Evolutionary conservation across 2,113 vertebrate genomes (phyloP).

Genomic region (Rhea pennata): DNA sequence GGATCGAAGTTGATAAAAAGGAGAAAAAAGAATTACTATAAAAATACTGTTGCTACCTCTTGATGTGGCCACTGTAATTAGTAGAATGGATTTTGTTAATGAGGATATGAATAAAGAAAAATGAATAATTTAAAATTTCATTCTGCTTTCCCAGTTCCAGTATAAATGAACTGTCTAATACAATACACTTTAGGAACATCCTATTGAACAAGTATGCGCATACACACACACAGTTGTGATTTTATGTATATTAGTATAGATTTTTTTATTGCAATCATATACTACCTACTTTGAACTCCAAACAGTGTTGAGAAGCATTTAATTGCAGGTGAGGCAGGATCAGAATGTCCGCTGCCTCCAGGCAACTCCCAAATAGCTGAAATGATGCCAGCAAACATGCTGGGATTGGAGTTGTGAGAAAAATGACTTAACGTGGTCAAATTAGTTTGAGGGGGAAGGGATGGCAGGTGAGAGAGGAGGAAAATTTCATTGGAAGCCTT

Average conservation of each 20-base stretch:
- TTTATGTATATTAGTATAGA: rapidly evolving
- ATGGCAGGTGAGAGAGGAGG: background rate
- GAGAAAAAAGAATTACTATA: background rate
- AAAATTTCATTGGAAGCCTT: background rate
- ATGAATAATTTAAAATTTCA: rapidly evolving
- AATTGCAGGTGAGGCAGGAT: background rate
- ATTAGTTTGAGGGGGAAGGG: background rate
- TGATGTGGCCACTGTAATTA: no score
- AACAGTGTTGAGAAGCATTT: rapidly evolving
- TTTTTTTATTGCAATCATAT: rapidly evolving
- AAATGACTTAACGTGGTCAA: background rate
- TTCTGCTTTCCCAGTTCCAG: background rate
- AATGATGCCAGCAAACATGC: background rate
- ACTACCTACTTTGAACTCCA: background rate
- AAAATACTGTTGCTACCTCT: background rate
- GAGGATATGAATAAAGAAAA: background rate
- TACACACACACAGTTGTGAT: rapidly evolving
- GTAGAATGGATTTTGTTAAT: background rate
- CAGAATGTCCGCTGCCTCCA: background rate
- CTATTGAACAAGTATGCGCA: rapidly evolving
- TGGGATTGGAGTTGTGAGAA: background rate
- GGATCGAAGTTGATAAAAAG: background rate
- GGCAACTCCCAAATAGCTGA: background rate
- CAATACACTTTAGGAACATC: background rate
- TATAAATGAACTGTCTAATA: background rate